These are phyloP conservation scores for Catamblyrhynchus diadema DNA, from an alignment of 2,797 vertebrate species.

Conservation along the genomic window DNA sequence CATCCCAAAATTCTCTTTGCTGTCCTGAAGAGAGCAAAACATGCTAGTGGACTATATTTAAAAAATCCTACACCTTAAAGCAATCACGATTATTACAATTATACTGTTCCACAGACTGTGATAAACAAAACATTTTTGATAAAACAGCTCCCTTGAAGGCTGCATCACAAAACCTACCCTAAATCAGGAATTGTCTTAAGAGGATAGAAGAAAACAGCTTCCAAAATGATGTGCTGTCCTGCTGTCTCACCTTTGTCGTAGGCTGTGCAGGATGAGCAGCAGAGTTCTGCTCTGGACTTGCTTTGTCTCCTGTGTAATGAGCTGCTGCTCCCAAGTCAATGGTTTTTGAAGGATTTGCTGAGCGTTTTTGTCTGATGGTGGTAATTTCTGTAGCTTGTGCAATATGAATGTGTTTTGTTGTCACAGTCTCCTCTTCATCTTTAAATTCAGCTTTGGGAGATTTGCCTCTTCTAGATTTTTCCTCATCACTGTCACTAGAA, in stretches of 20 bases:
- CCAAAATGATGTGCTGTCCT: background rate
- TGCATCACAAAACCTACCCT: background rate
- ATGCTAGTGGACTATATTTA: background rate
- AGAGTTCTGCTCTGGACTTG: conserved; percentile 79
- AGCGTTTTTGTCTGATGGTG: conserved; percentile 89
- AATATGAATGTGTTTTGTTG: conserved; percentile 92
- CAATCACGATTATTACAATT: background rate
- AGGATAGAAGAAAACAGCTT: background rate
- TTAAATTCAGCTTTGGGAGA: conserved; percentile 88
- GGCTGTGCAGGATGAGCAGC: conserved; percentile 66
- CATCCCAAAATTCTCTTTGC: background rate
- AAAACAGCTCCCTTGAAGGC: background rate
- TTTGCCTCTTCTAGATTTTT: conserved; percentile 83
- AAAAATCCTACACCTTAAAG: background rate
- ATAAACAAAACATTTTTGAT: background rate
- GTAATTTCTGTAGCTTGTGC: conserved; percentile 94
- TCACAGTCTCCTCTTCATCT: conserved; percentile 95
- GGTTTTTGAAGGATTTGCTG: conserved; percentile 89
- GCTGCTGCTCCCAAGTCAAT: conserved; percentile 96
- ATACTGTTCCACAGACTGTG: background rate
- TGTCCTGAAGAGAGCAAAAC: background rate
- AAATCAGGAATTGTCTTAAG: background rate
- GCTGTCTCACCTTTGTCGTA: conserved; percentile 79
- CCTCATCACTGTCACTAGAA: conserved; percentile 89
- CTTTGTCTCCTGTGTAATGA: conserved; percentile 88